A percentile compares a stretch with the other conserved stretches of the same genome.
These are phyloP conservation scores for Panthera leo DNA, from an alignment of 2,113 vertebrate species.

Conservation along the genomic window DNA sequence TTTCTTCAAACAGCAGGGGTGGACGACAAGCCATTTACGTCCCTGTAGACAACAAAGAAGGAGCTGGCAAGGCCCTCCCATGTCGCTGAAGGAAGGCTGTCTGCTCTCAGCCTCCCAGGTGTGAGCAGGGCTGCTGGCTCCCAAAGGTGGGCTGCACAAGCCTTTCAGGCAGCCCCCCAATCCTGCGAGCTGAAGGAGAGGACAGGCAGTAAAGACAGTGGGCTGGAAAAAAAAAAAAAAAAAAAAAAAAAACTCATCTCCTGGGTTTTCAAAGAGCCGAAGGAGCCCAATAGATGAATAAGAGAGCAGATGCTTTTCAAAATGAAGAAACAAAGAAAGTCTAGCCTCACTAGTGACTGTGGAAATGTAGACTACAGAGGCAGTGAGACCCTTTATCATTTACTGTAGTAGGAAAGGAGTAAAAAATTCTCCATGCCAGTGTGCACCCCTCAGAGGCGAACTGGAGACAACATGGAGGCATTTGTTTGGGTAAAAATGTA, in stretches of 20 bases:
- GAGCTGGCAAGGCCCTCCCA: background rate
- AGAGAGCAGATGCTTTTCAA: background rate
- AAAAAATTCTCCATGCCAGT: background rate
- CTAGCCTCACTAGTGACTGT: background rate
- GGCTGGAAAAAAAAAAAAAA: background rate
- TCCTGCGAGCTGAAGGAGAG: background rate
- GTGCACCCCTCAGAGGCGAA: background rate
- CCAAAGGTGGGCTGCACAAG: background rate
- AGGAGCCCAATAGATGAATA: background rate
- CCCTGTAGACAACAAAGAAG: background rate
- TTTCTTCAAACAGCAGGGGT: background rate
- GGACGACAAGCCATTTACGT: background rate
- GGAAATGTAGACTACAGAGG: background rate
- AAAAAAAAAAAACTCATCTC: rapidly evolving
- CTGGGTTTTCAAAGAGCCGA: background rate
- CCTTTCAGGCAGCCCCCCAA: background rate
- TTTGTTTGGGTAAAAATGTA: background rate
- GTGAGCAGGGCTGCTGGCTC: background rate
- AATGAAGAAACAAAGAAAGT: background rate
- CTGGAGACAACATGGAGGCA: background rate
- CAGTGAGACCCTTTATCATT: background rate
- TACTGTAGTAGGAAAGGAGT: background rate
- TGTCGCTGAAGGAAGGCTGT: background rate
- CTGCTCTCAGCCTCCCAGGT: background rate
- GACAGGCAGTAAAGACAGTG: background rate